A percentile compares a stretch with the other conserved stretches of the same genome.
Evolutionary conservation across 2,888 invertebrate species (phyloP).

Genomic region (Acanthoscelides obtectus): DNA sequence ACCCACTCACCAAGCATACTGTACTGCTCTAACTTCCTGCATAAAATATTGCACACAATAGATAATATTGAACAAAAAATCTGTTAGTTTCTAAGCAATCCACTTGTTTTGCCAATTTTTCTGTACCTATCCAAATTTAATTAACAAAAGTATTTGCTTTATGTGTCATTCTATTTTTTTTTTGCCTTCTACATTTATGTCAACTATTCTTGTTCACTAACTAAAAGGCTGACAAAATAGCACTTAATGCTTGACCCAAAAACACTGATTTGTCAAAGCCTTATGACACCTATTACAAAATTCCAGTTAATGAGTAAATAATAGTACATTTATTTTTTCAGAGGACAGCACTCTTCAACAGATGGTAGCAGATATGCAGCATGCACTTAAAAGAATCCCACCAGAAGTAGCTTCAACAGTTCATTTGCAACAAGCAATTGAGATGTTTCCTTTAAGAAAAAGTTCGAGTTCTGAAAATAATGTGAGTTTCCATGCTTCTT

Average conservation of each 20-base stretch:
- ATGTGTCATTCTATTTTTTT: too few species aligned
- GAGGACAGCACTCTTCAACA: constrained; percentile 39
- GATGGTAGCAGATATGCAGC: constrained; percentile 42
- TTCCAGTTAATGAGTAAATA: constrained; percentile 1
- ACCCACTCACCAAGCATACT: too few species aligned
- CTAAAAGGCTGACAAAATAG: too few species aligned
- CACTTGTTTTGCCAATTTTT: too few species aligned
- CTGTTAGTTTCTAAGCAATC: too few species aligned
- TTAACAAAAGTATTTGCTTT: too few species aligned
- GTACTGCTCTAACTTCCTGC: too few species aligned
- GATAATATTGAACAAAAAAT: too few species aligned
- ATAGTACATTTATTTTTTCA: constrained; percentile 17
- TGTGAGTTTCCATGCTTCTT: background rate
- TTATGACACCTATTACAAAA: background rate
- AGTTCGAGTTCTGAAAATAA: constrained; percentile 3
- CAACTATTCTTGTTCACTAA: too few species aligned
- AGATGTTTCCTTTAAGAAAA: constrained; percentile 19
- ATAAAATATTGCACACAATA: too few species aligned
- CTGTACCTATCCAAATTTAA: too few species aligned
- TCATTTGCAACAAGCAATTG: constrained; percentile 30
- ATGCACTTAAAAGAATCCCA: constrained; percentile 42
- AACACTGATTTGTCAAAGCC: background rate
- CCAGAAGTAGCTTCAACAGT: constrained; percentile 40
- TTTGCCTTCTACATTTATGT: too few species aligned
- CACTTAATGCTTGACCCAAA: background rate